Base-by-base conservation (phyloP, 2,797 vertebrate species). In the Anguilla pacifica region DNA sequence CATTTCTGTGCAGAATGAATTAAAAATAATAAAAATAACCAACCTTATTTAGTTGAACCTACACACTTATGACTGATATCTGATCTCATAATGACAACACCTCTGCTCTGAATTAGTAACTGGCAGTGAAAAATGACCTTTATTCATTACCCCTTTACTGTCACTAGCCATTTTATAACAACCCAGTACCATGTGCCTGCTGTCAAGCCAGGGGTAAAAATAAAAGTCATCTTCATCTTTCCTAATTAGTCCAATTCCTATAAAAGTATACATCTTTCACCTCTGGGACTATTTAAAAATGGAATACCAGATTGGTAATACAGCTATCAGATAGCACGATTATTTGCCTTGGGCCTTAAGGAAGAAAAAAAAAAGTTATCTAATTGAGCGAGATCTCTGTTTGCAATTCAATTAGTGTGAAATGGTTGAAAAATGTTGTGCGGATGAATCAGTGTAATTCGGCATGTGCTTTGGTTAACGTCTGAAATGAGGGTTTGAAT, bases 381-480 rank as follows among this genome's bases (percentile, higher is more conserved):
- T 82, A 82, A 82, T 82, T 51, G 22, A 51, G 46, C 4, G 43
- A 82, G 87, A 94, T 94, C 43, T 49, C 79, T 82, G 46, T 82
- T 82, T 82, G 79, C 46, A 6, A 82, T 49, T 82, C 43, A 51
- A 82, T 82, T 82, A 82, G 46, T 49, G 25, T 82, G 43, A 49
- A 82, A 82, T n/a, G 19, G 79, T 22, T n/a, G 22, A 51, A 82
- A 51, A n/a, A 35, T n/a, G 9, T 9, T 49, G 25, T 25, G 43
- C 1, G 13, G 46, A 25, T 49, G 43, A 82, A 13, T 51, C 9
- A 49, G 22, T 49, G 79, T n/a, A 82, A 51, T 51, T 51, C 43
- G 2, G 46, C 22, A 51, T 82, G 35, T 82, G 9, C 46, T 82
- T 82, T 82, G 10, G 51, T 79, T 79, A 43, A 46, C 7, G 19